Conservation (phyloP, 2,113 vertebrate species). For the Spea bombifrons region DNA sequence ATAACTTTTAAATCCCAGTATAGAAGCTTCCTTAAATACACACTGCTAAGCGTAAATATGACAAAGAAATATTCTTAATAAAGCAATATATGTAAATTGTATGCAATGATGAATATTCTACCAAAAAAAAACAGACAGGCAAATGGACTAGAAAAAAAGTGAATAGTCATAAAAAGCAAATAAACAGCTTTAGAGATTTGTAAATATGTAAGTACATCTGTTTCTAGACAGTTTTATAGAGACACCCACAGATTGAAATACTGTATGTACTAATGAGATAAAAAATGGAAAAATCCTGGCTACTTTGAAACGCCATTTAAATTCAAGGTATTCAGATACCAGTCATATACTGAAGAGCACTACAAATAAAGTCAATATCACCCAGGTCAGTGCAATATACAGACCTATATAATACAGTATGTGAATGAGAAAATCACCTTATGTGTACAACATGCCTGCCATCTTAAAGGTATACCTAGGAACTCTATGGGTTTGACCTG, state of each 20-base stretch:
- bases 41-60: neutral
- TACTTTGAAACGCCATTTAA: neutral
- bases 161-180: conserved; percentile 41
- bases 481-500: no score
- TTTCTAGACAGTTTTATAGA: conserved; percentile 38
- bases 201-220: conserved; percentile 46
- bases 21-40: neutral
- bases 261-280: conserved; percentile 14
- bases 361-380: no score
- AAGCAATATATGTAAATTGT: neutral
- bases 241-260: conserved; percentile 32
- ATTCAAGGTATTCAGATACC: no score
- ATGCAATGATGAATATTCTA: conserved; percentile 3
- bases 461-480: no score
- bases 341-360: no score
- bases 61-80: neutral
- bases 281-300: conserved; percentile 1
- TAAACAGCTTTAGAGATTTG: conserved; percentile 40
- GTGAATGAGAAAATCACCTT: no score
- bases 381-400: no score
- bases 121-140: conserved; percentile 4
- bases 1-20: no score
- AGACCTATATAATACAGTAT: no score
- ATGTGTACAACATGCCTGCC: no score
- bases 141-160: conserved; percentile 23